Evolutionary conservation across 1,140 invertebrate species (phyloP).

Genomic region (Neodiprion lecontei): DNA sequence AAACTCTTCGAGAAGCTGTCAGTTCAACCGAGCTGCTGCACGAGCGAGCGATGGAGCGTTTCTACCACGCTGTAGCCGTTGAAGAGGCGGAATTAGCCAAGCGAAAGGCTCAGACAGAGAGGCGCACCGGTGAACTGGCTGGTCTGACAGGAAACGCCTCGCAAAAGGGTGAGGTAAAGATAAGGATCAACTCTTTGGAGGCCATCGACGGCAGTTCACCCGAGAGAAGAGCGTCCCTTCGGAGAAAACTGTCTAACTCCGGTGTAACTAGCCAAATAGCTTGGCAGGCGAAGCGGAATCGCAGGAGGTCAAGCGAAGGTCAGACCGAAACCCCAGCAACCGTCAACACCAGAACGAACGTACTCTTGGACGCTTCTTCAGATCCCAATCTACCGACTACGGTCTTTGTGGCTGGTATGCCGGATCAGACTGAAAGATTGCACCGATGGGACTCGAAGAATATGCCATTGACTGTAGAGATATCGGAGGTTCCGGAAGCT

Average conservation of each 20-base stretch:
- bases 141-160: constrained; percentile 30
- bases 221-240: constrained; percentile 33
- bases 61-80: constrained; percentile 75
- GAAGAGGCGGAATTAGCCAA: constrained; percentile 70
- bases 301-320: constrained; percentile 51
- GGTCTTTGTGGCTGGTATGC: constrained; percentile 15
- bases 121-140: constrained; percentile 42
- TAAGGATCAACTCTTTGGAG: constrained; percentile 30
- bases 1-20: constrained; percentile 71
- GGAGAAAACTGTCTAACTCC: constrained; percentile 44
- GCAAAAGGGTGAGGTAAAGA: constrained; percentile 20
- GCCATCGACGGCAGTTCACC: constrained; percentile 35
- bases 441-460: constrained; percentile 47
- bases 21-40: constrained; percentile 83
- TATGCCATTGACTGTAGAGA: constrained; percentile 23
- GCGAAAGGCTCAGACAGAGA: constrained; percentile 51
- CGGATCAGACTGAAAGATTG: constrained; percentile 27
- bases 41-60: constrained; percentile 78
- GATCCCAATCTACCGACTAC: constrained; percentile 48
- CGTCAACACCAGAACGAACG: constrained; percentile 22
- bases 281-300: constrained; percentile 42
- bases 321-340: constrained; percentile 31
- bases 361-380: constrained; percentile 38
- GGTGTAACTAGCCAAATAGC: constrained; percentile 16
- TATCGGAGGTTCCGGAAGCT: constrained; percentile 23